Evolutionary conservation across 2,797 vertebrate genomes (phyloP), one percentile per base, ranked within the genome.

Genomic region (Heteromormyrus szaboi): DNA sequence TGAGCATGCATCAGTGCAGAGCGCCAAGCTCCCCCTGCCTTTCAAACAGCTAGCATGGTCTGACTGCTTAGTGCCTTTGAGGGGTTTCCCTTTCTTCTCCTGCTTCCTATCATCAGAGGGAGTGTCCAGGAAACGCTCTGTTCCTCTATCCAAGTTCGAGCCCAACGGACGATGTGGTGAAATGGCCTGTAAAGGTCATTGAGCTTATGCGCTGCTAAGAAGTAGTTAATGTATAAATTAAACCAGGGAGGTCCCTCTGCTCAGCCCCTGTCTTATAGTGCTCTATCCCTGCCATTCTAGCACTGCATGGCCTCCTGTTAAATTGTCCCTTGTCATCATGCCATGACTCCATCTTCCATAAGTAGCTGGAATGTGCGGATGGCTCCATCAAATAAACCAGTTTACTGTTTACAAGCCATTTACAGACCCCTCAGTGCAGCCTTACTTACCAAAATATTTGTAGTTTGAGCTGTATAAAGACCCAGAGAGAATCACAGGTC

Each of bases 141-240:
- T 86, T 90, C 88, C 22, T 56, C 90, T 89, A 89, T 86, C 76
- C 41, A 50, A 41, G 88, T 19, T 53, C 17, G 33, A 53, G 50
- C 83, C 54, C 48, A 41, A 46, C 0, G 50, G 29, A 17, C 11
- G 37, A 59, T 3, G 50, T 22, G 68, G 93, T 93, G 93, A 93
- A 93, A 92, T 90, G 90, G 93, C 94, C 94, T 92, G 92, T 95
- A 93, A 92, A 95, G 95, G 94, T 95, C 95, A 96, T 92, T 92
- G 94, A 90, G 91, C 93, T 93, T 93, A 92, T 88, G 86, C 29
- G 17, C 9, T 11, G 6, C 25, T 54, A 17, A 54, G 84, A 54
- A 54, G 54, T 25, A 54, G 92, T 92, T 93, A 92, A 93, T 91
- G 91, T 91, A 91, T 90, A 93, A 96, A 95, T 95, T 93, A 95